These are phyloP conservation scores for Cloeon dipterum DNA, from an alignment of 2,888 invertebrate genomes.

Conservation along the genomic window DNA sequence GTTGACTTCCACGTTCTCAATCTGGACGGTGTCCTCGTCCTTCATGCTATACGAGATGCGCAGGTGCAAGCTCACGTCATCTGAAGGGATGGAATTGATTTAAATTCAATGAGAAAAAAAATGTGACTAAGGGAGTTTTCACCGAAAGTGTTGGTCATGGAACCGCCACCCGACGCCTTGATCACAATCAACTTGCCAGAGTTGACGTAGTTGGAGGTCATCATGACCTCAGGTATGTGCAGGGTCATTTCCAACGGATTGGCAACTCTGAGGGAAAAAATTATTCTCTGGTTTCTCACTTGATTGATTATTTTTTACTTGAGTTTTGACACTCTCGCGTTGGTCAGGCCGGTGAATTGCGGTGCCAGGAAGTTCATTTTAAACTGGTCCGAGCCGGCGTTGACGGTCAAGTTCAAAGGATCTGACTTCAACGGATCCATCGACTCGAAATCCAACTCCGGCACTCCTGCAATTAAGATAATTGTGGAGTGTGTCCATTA, in stretches of 20 bases:
- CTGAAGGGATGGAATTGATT: too few species aligned
- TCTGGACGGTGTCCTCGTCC: neutral
- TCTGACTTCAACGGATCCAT: neutral
- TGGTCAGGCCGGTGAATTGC: neutral
- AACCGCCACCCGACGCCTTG: constrained; percentile 62
- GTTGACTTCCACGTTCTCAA: neutral
- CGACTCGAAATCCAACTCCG: neutral
- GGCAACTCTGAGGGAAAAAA: neutral
- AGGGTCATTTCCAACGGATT: neutral
- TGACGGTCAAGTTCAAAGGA: neutral
- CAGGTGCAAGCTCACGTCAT: constrained; percentile 1
- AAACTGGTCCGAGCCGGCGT: neutral
- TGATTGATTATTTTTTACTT: neutral
- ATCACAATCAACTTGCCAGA: constrained; percentile 57
- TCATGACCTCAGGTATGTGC: neutral
- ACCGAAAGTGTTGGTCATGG: constrained; percentile 1
- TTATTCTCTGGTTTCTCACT: too few species aligned
- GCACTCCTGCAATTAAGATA: neutral
- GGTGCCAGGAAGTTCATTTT: neutral
- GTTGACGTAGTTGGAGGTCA: constrained; percentile 42
- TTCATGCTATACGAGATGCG: too few species aligned
- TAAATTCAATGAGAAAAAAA: too few species aligned
- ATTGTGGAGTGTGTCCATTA: too few species aligned
- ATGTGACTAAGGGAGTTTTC: too few species aligned
- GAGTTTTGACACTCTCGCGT: neutral